These are phyloP conservation scores for Hipparchia sbordonii DNA, from an alignment of 2,888 invertebrate species.

Conservation along the genomic window DNA sequence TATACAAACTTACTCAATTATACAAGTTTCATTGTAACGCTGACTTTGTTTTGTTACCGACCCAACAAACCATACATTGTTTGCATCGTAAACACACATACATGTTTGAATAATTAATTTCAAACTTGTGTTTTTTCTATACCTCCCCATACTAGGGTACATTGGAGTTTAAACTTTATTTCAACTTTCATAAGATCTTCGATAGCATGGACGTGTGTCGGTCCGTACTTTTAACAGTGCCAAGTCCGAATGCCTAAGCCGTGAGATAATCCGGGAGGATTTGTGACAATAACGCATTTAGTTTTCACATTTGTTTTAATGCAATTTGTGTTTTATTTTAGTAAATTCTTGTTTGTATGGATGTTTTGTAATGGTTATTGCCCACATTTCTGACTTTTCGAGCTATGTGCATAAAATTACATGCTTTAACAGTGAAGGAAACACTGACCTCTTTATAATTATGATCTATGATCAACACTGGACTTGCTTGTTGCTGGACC, in stretches of 20 bases:
- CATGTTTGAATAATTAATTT: conserved; percentile 32
- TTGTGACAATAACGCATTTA: background rate
- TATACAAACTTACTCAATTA: background rate
- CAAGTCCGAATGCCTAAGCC: conserved; percentile 36
- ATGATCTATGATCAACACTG: too few species aligned
- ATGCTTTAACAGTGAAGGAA: too few species aligned
- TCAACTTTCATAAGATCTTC: background rate
- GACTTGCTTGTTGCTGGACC: too few species aligned
- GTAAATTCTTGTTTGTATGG: background rate
- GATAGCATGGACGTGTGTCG: background rate
- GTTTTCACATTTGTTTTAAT: conserved; percentile 5
- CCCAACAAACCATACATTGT: conserved; percentile 20
- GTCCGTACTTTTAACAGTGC: conserved; percentile 30
- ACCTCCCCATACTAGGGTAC: background rate
- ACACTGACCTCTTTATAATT: too few species aligned
- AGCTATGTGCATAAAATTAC: too few species aligned
- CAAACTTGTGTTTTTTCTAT: conserved; percentile 25
- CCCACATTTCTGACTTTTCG: too few species aligned
- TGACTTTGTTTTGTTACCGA: background rate
- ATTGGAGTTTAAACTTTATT: conserved; percentile 25
- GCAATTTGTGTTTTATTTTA: conserved; percentile 1
- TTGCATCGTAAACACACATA: conserved; percentile 19
- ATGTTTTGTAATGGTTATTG: too few species aligned
- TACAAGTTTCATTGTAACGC: background rate
- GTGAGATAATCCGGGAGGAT: conserved; percentile 35